Conservation (phyloP, 1,140 invertebrate genomes). For the Gryon sp. region DNA sequence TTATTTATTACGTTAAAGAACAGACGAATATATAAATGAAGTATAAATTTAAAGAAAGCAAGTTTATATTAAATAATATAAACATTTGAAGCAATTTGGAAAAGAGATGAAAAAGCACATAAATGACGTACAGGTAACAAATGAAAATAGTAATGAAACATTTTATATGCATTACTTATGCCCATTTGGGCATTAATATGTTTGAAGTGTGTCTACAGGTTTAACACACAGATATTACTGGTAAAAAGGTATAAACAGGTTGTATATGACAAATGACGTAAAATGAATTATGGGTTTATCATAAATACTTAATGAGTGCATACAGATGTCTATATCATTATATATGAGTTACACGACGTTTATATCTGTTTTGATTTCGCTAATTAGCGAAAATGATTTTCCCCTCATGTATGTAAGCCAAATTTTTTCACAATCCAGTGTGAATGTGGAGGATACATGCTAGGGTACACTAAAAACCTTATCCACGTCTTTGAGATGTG, state of each 20-base stretch:
- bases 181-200: constrained; percentile 77
- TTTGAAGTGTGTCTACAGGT: constrained; percentile 80
- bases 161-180: constrained; percentile 72
- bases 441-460: constrained; percentile 11
- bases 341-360: constrained; percentile 19
- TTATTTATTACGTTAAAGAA: neutral
- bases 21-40: constrained; percentile 11
- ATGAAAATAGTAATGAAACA: constrained; percentile 65
- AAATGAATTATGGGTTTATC: constrained; percentile 71
- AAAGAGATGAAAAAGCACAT: constrained; percentile 47
- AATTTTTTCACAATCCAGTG: constrained; percentile 31
- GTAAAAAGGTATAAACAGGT: constrained; percentile 77
- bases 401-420: constrained; percentile 18
- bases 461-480: constrained; percentile 16
- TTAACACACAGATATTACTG: constrained; percentile 79
- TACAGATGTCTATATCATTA: constrained; percentile 33
- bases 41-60: constrained; percentile 47
- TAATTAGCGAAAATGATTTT: constrained; percentile 11
- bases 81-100: constrained; percentile 49
- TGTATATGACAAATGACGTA: constrained; percentile 78
- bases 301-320: constrained; percentile 40
- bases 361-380: constrained; percentile 28
- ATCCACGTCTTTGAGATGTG: constrained; percentile 23
- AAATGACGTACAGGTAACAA: constrained; percentile 64
- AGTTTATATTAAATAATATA: constrained; percentile 32